Evolutionary conservation across 2,797 vertebrate genomes (phyloP).

Genomic region (Chaenodraco wilsoni): DNA sequence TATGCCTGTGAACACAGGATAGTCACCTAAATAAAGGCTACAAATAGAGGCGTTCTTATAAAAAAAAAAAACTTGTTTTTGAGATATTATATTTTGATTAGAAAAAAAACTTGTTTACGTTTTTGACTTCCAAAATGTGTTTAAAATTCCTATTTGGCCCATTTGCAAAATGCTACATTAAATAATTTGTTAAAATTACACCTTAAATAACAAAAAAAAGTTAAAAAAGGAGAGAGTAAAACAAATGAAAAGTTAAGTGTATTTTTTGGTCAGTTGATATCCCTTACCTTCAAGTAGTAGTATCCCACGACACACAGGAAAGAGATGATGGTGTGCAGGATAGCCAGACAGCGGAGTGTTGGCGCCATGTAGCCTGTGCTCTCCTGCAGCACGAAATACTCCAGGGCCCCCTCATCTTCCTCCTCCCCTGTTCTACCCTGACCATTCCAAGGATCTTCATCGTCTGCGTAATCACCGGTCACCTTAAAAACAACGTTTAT

Average conservation of each 20-base stretch:
- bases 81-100: neutral
- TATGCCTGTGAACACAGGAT: fast-evolving
- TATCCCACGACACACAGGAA: constrained; percentile 97
- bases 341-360: constrained; percentile 89
- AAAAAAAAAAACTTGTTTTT: neutral
- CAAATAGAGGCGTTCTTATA: neutral
- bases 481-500: constrained; percentile 81
- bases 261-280: neutral
- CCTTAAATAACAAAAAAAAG: neutral
- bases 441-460: constrained; percentile 91
- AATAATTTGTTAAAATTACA: neutral
- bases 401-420: constrained; percentile 92
- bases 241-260: neutral
- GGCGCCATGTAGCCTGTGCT: constrained; percentile 99
- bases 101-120: too few species aligned
- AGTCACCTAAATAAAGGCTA: too few species aligned
- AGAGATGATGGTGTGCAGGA: constrained; percentile 96
- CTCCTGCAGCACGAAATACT: constrained; percentile 97
- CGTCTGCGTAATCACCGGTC: constrained; percentile 91
- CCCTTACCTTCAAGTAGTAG: constrained; percentile 93
- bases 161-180: neutral
- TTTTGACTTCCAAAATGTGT: neutral
- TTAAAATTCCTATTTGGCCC: neutral
- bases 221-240: neutral
- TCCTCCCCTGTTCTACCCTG: constrained; percentile 84